phyloP scores from a whole-genome alignment of 2,888 invertebrate species.

The Drosophila limbata region DNA sequence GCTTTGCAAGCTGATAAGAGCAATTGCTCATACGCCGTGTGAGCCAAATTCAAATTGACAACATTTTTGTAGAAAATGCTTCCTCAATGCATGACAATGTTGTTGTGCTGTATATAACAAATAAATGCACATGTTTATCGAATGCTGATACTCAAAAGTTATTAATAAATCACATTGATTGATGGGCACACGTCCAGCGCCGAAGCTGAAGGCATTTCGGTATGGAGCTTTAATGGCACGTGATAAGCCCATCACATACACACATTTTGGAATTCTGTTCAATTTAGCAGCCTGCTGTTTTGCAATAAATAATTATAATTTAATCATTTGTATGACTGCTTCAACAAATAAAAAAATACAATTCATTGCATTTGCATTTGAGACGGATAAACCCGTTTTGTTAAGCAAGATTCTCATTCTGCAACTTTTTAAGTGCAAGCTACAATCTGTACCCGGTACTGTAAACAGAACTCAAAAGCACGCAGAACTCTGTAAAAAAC shows the following conservation, averaged over 20 bases:
- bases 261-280: conserved; percentile 8
- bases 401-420: conserved; percentile 1
- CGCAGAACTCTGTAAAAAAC: neutral
- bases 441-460: neutral
- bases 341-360: conserved; percentile 15
- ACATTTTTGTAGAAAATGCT: conserved; percentile 2
- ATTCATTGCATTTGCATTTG: conserved; percentile 33
- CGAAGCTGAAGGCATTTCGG: conserved; percentile 13
- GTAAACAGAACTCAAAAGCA: neutral
- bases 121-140: conserved; percentile 32
- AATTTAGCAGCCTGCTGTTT: neutral
- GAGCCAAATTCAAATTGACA: conserved; percentile 7
- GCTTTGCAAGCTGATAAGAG: conserved; percentile 7
- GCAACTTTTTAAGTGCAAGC: neutral
- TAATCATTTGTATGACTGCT: conserved; percentile 45
- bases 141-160: conserved; percentile 50
- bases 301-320: conserved; percentile 43
- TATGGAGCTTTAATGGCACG: conserved; percentile 53
- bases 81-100: conserved; percentile 10
- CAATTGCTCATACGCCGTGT: conserved; percentile 40
- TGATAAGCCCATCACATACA: conserved; percentile 45
- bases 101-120: neutral
- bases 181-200: conserved; percentile 46
- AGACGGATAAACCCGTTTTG: conserved; percentile 41
- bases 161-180: conserved; percentile 72